Percentiles rank a stretch among this genome's conserved stretches.
phyloP scores from a whole-genome alignment of 2,888 invertebrate species.

The Cheilosia vulpina region DNA sequence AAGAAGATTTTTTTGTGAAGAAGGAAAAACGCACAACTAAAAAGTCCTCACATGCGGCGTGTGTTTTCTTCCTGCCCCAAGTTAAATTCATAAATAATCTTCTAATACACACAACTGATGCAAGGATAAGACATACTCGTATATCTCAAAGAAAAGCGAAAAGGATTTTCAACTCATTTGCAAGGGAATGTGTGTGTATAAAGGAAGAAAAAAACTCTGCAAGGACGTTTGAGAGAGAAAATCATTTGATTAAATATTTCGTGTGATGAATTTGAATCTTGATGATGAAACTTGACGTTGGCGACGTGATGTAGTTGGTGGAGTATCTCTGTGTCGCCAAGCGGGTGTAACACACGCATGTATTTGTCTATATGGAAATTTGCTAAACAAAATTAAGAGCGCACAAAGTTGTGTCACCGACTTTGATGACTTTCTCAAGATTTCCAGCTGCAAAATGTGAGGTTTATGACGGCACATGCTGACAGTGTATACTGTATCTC shows the following conservation, averaged over 20 bases:
- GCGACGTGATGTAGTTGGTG: neutral
- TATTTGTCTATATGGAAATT: conserved; percentile 38
- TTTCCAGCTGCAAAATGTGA: conserved; percentile 35
- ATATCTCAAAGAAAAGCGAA: neutral
- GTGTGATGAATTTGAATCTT: conserved; percentile 66
- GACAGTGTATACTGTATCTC: conserved; percentile 2
- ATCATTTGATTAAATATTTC: conserved; percentile 71
- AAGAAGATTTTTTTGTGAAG: neutral
- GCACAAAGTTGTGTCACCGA: conserved; percentile 12
- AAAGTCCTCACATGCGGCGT: conserved; percentile 34
- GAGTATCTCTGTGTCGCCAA: neutral
- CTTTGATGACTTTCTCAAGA: conserved; percentile 59
- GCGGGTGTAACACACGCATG: conserved; percentile 18
- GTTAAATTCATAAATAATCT: conserved; percentile 58
- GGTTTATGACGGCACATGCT: conserved; percentile 32
- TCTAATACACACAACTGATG: conserved; percentile 37
- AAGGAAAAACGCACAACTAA: conserved; percentile 4
- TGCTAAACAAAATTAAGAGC: conserved; percentile 30
- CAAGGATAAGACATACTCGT: conserved; percentile 9
- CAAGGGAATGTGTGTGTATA: neutral
- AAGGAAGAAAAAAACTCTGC: conserved; percentile 18
- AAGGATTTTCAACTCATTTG: conserved; percentile 22
- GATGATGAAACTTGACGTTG: conserved; percentile 32
- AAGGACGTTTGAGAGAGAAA: conserved; percentile 50
- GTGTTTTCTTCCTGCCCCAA: conserved; percentile 53